Base-by-base conservation (phyloP, 2,113 vertebrate species). In the Entelurus aequoreus region DNA sequence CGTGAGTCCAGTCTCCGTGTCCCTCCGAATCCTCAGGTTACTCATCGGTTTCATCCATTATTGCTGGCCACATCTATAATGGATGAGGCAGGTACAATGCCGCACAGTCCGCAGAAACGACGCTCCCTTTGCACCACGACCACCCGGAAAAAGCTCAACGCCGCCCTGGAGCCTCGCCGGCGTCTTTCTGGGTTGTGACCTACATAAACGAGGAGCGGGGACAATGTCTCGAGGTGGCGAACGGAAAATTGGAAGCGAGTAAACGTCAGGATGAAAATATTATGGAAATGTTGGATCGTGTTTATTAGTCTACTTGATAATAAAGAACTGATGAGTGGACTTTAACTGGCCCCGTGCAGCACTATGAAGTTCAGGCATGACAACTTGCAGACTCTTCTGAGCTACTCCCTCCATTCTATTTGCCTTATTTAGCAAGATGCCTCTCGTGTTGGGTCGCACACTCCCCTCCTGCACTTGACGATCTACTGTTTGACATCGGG, bases 11-110 rank as follows among this genome's bases (percentile, higher is more conserved):
- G 84, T 84, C 78, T 85, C 86, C 77, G 79, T 88, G 78, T 88
- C 85, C 78, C 62, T 74, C 65, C 48, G 53, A 80, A 78, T 90
- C 86, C 87, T 92, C 88, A 74, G 86, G 86, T 92, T 92, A 90
- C 90, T 84, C 84, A 87, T 76, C 68, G 66, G 54, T 66, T 80
- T 87, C 90, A 92, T 92, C 64, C 70, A 91, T 92, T 89, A 91
- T 91, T 91, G 70, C 85, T 80, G 70, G 53, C 28, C 62, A 84
- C 81, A 81, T 91, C 56, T 75, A 90, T 88, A 79, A 89, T 92
- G 65, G 60, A 92, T 86, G 77, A 80, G 65, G 71, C 71, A 79
- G 84, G 86, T 87, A 89, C 87, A 90, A 88, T 89, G 80, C 79
- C 75, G 72, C 77, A 74, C 48, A 35, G 79, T 66, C 80, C 69